Evolutionary conservation across 2,797 vertebrate species (phyloP).

Genomic region (Paratrypauchen microcephalus): DNA sequence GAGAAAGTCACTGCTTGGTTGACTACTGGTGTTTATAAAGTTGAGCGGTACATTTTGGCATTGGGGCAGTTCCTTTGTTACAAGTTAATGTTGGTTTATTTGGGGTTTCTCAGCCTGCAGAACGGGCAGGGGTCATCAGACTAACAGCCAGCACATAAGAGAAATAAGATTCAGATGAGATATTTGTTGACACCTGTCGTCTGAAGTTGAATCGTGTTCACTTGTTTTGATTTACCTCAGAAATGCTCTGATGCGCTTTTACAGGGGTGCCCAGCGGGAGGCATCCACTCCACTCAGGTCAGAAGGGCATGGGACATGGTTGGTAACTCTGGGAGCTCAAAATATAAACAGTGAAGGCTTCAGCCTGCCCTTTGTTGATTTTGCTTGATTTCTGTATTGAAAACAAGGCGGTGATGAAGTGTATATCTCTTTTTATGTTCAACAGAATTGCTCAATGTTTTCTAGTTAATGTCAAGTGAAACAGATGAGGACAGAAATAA

Average conservation of each 20-base stretch:
- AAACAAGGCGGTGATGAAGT: too few relatives aligned
- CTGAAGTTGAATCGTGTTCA: constrained; percentile 56
- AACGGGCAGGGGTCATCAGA: constrained; percentile 55
- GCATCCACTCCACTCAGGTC: constrained; percentile 10
- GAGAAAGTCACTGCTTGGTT: constrained; percentile 57
- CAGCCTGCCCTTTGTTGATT: not conserved
- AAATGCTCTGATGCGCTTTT: constrained; percentile 48
- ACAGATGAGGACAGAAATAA: too few relatives aligned
- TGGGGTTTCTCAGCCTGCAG: constrained; percentile 57
- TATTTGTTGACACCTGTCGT: constrained; percentile 62
- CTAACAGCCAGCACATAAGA: constrained; percentile 43
- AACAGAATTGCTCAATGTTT: too few relatives aligned
- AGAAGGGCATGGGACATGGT: not conserved
- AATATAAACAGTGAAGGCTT: not conserved
- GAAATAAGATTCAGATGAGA: constrained; percentile 23
- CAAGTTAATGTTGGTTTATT: constrained; percentile 58
- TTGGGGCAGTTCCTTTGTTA: constrained; percentile 44
- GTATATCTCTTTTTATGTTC: too few relatives aligned
- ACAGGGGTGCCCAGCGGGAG: constrained; percentile 32
- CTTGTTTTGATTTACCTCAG: constrained; percentile 52
- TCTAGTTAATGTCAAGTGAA: too few relatives aligned
- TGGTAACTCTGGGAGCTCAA: not conserved
- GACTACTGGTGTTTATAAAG: constrained; percentile 41
- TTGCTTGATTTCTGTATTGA: not conserved
- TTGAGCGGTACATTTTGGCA: constrained; percentile 29